Evolutionary conservation across 1,140 invertebrate genomes (phyloP), one percentile per base, ranked within the genome.

Genomic region (Mylabris phalerata): DNA sequence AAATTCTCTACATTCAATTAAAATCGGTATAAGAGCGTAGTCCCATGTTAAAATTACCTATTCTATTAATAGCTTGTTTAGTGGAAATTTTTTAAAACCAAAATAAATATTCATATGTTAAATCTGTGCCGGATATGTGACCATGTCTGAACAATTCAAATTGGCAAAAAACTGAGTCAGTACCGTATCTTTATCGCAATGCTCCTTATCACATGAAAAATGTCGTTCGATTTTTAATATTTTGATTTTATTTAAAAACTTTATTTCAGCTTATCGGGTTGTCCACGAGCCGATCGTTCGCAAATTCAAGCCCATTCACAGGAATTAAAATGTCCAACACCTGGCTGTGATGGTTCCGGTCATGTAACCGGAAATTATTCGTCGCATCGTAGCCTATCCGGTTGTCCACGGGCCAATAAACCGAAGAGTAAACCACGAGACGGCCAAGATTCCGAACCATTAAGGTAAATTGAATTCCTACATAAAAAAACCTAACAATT

Each of bases 391-490:
- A 92, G 87, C 73, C 77, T 92, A 41, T 91, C 89, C 6, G 89
- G 89, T 6, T 92, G 90, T 78, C 89, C 89, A 50, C 78, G 89
- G 62, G 92, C 92, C 62, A 93, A 93, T 75, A 94, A 93, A 68
- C 90, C 92, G 6, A 93, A 93, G 74, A 93, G 89, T 75, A 93
- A 93, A 80, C 90, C 90, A 0, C 76, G 91, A 41, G 92, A 95
- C 73, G 91, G 91, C 44, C 90, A 92, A 67, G 92, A 95, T 71
- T 90, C 90, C 2, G 92, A 95, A 71, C 91, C 91, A 7, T 74
- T 94, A 51, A 89, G 90, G 87, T 91, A 73, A 32, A n/a, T n/a
- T n/a, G n/a, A n/a, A n/a, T n/a, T n/a, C n/a, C n/a, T n/a, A n/a
- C n/a, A n/a, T n/a, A n/a, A n/a, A n/a, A n/a, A n/a, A n/a, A n/a